A percentile compares a stretch with the other conserved stretches of the same genome.
These are phyloP conservation scores for Paramisgurnus dabryanus DNA, from an alignment of 2,113 vertebrate species.

Conservation along the genomic window DNA sequence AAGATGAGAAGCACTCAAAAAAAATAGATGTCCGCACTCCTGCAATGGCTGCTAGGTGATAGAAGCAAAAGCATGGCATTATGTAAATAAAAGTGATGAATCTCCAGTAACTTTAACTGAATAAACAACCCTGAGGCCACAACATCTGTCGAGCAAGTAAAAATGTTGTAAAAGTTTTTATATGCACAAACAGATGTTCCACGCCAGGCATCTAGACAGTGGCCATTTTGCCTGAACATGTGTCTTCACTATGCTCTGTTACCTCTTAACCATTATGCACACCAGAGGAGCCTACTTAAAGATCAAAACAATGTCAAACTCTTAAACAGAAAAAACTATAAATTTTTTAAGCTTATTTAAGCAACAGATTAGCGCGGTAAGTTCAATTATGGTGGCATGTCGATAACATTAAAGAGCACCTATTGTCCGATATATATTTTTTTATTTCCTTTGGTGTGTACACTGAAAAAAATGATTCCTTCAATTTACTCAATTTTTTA, in stretches of 20 bases:
- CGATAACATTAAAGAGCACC: too few species aligned
- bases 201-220: not conserved
- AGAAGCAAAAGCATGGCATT: not conserved
- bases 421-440: too few species aligned
- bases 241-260: constrained; percentile 4
- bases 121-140: not conserved
- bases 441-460: too few species aligned
- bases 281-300: constrained; percentile 28
- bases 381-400: too few species aligned
- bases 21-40: not conserved
- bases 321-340: too few species aligned
- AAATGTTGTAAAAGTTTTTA: constrained; percentile 9
- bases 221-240: constrained; percentile 42
- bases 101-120: constrained; percentile 13
- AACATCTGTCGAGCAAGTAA: constrained; percentile 33
- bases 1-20: not conserved
- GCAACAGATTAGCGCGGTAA: too few species aligned
- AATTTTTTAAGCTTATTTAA: too few species aligned
- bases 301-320: constrained; percentile 24
- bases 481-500: too few species aligned
- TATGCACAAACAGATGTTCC: constrained; percentile 32
- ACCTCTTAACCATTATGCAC: constrained; percentile 1
- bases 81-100: not conserved
- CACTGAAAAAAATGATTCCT: too few species aligned
- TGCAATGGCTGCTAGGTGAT: not conserved